Conservation (phyloP, 2,113 vertebrate species). For the Chiloscyllium plagiosum region DNA sequence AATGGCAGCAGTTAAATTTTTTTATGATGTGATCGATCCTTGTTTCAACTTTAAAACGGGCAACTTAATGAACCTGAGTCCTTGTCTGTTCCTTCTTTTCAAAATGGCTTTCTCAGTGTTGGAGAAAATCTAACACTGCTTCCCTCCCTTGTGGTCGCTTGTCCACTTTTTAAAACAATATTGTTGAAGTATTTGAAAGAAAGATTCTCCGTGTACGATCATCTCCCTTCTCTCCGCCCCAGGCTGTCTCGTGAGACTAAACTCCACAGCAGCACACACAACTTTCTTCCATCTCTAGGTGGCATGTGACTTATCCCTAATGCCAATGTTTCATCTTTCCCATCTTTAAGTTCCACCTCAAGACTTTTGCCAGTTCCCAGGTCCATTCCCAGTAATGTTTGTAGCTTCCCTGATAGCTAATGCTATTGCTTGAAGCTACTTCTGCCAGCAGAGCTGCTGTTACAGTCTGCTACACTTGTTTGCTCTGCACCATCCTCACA, state of each 20-base stretch:
- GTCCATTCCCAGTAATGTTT: not conserved
- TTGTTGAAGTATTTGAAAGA: not conserved
- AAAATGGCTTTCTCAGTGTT: not conserved
- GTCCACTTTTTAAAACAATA: not conserved
- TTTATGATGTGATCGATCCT: not conserved
- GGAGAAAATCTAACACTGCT: not conserved
- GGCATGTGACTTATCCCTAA: not conserved
- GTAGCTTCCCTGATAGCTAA: not conserved
- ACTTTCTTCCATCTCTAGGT: not conserved
- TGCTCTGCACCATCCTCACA: too few species aligned
- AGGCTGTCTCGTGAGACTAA: not conserved
- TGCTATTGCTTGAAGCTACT: too few species aligned
- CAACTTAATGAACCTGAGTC: not conserved
- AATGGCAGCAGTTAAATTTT: not conserved
- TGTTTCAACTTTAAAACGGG: not conserved
- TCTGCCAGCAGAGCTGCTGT: too few species aligned
- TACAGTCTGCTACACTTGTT: too few species aligned
- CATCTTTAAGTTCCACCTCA: not conserved
- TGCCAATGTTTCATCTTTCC: not conserved
- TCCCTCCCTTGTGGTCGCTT: not conserved
- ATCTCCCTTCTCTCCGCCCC: not conserved
- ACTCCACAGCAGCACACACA: not conserved
- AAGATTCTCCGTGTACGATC: not conserved
- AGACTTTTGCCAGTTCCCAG: not conserved
- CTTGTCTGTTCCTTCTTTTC: not conserved